Base-by-base conservation (phyloP, 2,113 vertebrate species). In the Indicator indicator region DNA sequence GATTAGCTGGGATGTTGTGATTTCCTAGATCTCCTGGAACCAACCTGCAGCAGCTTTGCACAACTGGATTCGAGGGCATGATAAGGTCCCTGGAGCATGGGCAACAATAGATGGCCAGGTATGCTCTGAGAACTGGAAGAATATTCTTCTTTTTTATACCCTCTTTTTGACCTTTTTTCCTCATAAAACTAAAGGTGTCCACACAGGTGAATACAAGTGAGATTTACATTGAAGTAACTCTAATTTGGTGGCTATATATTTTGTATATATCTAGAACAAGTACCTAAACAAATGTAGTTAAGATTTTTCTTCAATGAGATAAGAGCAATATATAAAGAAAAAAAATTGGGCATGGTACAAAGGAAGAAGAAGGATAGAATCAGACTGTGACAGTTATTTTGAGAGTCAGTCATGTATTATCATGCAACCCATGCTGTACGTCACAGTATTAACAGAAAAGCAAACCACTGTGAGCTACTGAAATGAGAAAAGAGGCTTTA, bases 51-150 rank as follows among this genome's bases (percentile, higher is more conserved):
- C 97, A 93, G 97, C 90, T 93, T 98, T 99, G 85, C 99, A 99
- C 95, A 99, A 99, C 86, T 99, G 99, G 99, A 99, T 99, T 94
- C 98, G 99, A 27, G 99, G 99, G 48, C 99, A 99, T 79, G 99
- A 99, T 96, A 99, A 99, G 98, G 98, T 99, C 42, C 99, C 99
- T 23, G 99, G 99, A 76, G 99, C 99, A 17, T 99, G 99, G 99
- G 92, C 98, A 4, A 91, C 98, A 88, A 98, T 99, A 64, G 97
- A 98, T 56, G 98, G 97, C 55, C 98, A 99, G 98, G 99, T 99
- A 97, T 40, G 91, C 32, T 54, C 44, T 70, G 81, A 60, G 91
- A 89, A 76, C 19, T 30, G 58, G 20, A 85, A 81, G 5, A 72
- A 62, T 33, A 13, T 60, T 80, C 3, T 50, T 50, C 12, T 42